Base-by-base conservation (phyloP, 2,113 vertebrate species). In the Zeus faber region DNA sequence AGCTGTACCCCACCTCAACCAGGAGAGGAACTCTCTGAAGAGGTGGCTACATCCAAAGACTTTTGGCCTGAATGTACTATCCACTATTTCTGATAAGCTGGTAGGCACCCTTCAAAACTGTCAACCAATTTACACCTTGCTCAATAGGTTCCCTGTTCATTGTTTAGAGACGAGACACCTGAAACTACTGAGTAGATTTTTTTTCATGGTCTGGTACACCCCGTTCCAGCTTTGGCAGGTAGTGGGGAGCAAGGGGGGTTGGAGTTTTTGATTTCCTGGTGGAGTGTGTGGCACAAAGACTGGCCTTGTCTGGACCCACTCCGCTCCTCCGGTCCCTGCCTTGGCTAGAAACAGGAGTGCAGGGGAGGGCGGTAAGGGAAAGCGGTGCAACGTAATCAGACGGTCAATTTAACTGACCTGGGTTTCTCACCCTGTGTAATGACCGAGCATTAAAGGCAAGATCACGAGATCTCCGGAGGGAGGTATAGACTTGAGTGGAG, bases 231-330 rank as follows among this genome's bases (percentile, higher is more conserved):
- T 55, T 73, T 55, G n/a, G 51, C 27, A 21, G 48, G 9, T 37
- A 33, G 29, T 31, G 33, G 33, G 11, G 5, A 37, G 33, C 2
- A 37, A 29, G 83, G 82, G 79, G 77, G 83, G 72, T 70, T 74
- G 70, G 77, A 85, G 70, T 83, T 79, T 59, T 89, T 64, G 70
- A 45, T 78, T 89, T 89, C 88, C 79, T 72, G 68, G 79, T 56
- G 56, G 76, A 70, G 52, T 55, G 71, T 81, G 53, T 22, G 41
- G 54, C 72, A 84, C 86, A 88, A 87, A 84, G 79, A 35, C 35
- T 31, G 21, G 58, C 67, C 47, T 88, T 89, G 83, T 88, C 52
- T 68, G 63, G 13, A 17, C 54, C 40, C 43, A 25, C 37, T 50
- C 49, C 59, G 14, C 65, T 67, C 52, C 47, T 47, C 59, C 60